Percentiles rank a stretch among this genome's conserved stretches.
Conservation (phyloP, 1,140 invertebrate species). For the Carcinoscorpius rotundicauda region DNA sequence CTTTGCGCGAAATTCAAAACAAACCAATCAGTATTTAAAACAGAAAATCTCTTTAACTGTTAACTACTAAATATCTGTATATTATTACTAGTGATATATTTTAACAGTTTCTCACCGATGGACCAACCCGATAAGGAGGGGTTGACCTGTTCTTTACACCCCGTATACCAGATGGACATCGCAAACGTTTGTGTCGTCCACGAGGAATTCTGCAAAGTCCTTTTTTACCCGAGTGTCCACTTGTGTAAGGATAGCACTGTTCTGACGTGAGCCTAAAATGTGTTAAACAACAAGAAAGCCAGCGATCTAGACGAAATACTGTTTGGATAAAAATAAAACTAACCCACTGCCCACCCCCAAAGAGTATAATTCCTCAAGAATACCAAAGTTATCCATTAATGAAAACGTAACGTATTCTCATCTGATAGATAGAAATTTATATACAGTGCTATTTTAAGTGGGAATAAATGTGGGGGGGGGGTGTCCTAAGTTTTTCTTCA, state of each 20-base stretch:
- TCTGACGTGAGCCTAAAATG: slow-evolving; percentile 31
- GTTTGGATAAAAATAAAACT: no score
- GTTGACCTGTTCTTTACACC: slow-evolving; percentile 40
- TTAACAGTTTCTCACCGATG: no score
- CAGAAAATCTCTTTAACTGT: slow-evolving; percentile 1
- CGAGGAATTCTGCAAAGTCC: slow-evolving; percentile 36
- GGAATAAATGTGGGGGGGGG: no score
- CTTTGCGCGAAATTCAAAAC: slow-evolving; percentile 2
- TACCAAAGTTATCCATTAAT: no score
- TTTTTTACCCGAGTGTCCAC: slow-evolving; percentile 36
- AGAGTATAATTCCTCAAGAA: no score
- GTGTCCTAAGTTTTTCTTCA: no score
- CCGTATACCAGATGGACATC: slow-evolving; percentile 10
- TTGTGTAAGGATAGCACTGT: slow-evolving; percentile 41
- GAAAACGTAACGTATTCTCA: no score
- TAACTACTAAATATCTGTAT: neutral
- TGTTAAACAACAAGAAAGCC: no score
- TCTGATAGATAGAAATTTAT: no score
- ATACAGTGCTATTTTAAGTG: no score
- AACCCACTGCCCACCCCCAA: no score
- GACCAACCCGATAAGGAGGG: slow-evolving; percentile 50
- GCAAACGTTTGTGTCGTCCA: neutral
- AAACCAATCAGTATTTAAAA: neutral
- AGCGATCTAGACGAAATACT: no score
- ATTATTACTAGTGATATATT: neutral